Percentiles rank a stretch among this genome's conserved stretches.
phyloP scores from a whole-genome alignment of 2,888 invertebrate genomes.

The Amblyjoppa fuscipennis region DNA sequence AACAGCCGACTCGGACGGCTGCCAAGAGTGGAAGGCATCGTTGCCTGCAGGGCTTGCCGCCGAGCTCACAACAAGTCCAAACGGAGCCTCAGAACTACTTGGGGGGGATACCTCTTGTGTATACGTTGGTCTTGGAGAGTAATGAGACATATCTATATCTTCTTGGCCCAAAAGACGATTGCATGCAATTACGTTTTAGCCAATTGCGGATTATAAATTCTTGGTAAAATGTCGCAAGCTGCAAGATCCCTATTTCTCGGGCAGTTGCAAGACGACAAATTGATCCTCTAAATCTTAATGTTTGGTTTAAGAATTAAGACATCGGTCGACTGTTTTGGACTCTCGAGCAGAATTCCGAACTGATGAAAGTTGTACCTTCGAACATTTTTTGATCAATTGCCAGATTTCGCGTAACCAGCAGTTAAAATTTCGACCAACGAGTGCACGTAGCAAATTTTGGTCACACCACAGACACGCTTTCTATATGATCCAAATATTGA shows the following conservation, averaged over 20 bases:
- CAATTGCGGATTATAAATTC: background rate
- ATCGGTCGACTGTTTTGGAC: background rate
- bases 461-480: background rate
- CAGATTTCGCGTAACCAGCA: background rate
- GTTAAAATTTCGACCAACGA: background rate
- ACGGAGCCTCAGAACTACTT: slow-evolving; percentile 20
- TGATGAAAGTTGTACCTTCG: background rate
- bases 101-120: background rate
- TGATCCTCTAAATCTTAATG: background rate
- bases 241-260: no score
- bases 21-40: slow-evolving; percentile 53
- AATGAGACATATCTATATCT: background rate
- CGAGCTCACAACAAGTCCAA: slow-evolving; percentile 33
- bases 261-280: background rate
- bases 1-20: slow-evolving; percentile 52
- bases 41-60: slow-evolving; percentile 43
- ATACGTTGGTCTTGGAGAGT: background rate
- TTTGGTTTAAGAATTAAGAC: background rate
- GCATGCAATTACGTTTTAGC: background rate
- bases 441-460: background rate
- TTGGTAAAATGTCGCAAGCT: background rate
- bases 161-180: background rate
- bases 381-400: no score
- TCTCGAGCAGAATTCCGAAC: no score
- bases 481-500: background rate